phyloP scores from a whole-genome alignment of 2,888 invertebrate genomes.

The Belgica antarctica region DNA sequence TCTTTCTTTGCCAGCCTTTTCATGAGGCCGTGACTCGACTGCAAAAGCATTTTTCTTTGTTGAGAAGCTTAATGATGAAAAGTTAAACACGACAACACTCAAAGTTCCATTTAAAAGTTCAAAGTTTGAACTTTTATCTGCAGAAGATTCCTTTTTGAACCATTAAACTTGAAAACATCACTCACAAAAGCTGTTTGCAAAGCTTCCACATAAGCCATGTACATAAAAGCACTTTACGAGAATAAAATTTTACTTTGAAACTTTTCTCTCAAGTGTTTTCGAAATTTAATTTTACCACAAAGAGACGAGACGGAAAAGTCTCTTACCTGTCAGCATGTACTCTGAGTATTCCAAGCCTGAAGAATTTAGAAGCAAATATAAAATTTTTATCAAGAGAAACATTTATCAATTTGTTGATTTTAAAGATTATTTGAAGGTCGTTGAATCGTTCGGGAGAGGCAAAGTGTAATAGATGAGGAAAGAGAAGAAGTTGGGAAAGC shows the following conservation, averaged over 20 bases:
- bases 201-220: not conserved
- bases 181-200: not conserved
- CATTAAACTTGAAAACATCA: not conserved
- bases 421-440: slow-evolving; percentile 10
- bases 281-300: not conserved
- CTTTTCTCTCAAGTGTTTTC: not conserved
- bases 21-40: not conserved
- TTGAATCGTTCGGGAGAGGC: not conserved
- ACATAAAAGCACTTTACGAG: slow-evolving; percentile 12
- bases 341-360: not conserved
- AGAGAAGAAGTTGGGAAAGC: not conserved
- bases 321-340: not conserved
- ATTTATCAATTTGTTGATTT: slow-evolving; percentile 11
- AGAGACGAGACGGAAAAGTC: not conserved
- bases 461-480: not conserved
- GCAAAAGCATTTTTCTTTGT: no score
- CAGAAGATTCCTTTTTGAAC: not conserved
- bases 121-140: not conserved
- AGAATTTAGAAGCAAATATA: not conserved
- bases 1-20: slow-evolving; percentile 6
- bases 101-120: not conserved
- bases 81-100: not conserved
- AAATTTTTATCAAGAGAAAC: slow-evolving; percentile 10
- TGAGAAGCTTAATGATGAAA: not conserved
- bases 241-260: not conserved